Evolutionary conservation across 2,888 invertebrate genomes (phyloP), one percentile per base, ranked within the genome.

Genomic region (Strigamia transsilvanica): DNA sequence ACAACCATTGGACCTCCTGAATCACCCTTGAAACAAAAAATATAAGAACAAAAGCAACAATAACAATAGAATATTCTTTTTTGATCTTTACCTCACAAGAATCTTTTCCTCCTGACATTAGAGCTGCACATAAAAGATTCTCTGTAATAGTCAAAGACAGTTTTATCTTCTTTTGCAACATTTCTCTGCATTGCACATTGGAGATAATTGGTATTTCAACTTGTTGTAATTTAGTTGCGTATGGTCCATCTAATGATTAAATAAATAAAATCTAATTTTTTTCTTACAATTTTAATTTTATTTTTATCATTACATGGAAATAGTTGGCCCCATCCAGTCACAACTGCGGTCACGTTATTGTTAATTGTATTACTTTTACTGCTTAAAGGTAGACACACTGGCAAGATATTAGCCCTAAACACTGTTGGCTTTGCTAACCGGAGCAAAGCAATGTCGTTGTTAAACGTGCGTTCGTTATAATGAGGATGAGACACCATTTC

Each of bases 91-190:
- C 96, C 94, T 94, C 95, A 87, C 94, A 95, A 9, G 94, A 94
- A 87, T 95, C 95, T 84, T 93, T 92, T 0, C 96, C 96, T 0
- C 97, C 97, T n/a, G 91, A 91, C 87, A 96, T 96, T 88, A 95
- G 95, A n/a, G 97, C 97, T 15, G 97, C 97, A 87, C 97, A 97
- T 82, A 97, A 90, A 88, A 97, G 97, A 85, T 96, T 96, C 84
- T 96, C 96, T 2, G 96, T 96, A 84, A 96, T 96, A 87, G 96
- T 95, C 86, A 97, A 96, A 85, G 95, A 94, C 88, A 95, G 96
- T 0, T 96, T 96, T 0, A 97, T 96, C 32, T 92, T 96, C 32
- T 92, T 73, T n/a, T 81, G 82, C 18, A 81, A 79, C 82, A 83
- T 81, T n/a, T 38, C 41, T 81, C 81, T 81, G 38, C 83, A 83